Conservation (phyloP, 2,797 vertebrate genomes). For the Diglossa cyanea region DNA sequence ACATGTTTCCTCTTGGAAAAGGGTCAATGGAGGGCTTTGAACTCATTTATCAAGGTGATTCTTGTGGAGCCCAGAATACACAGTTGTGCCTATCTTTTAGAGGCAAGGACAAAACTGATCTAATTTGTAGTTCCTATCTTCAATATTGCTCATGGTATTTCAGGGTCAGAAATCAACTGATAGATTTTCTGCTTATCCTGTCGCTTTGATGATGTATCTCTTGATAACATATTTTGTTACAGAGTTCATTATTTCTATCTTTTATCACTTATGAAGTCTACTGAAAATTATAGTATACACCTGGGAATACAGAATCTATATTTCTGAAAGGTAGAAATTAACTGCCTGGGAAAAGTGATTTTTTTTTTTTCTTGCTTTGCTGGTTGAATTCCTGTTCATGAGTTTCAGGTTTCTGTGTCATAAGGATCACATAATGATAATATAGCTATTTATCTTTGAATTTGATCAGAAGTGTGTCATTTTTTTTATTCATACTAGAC, state of each 20-base stretch:
- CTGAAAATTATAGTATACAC: constrained; percentile 18
- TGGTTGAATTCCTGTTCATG: background rate
- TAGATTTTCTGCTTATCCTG: constrained; percentile 41
- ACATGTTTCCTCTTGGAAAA: background rate
- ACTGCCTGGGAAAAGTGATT: background rate
- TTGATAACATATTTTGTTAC: constrained; percentile 38
- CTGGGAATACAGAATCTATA: background rate
- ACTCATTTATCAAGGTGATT: background rate
- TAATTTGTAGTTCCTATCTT: constrained; percentile 15
- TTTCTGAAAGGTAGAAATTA: background rate
- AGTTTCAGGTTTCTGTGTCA: background rate
- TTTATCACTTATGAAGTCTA: constrained; percentile 1
- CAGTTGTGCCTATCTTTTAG: background rate
- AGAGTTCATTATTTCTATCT: constrained; percentile 40
- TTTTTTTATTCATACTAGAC: background rate
- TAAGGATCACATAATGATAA: background rate
- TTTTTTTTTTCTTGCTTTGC: background rate
- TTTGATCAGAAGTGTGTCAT: background rate
- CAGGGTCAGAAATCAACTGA: constrained; percentile 24
- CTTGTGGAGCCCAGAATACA: background rate
- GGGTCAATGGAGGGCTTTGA: background rate
- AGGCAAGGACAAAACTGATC: background rate
- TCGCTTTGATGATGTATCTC: background rate
- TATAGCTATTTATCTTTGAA: background rate
- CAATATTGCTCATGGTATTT: background rate